These are phyloP conservation scores for Willowsia nigromaculata DNA, from an alignment of 2,888 invertebrate genomes.

Conservation along the genomic window DNA sequence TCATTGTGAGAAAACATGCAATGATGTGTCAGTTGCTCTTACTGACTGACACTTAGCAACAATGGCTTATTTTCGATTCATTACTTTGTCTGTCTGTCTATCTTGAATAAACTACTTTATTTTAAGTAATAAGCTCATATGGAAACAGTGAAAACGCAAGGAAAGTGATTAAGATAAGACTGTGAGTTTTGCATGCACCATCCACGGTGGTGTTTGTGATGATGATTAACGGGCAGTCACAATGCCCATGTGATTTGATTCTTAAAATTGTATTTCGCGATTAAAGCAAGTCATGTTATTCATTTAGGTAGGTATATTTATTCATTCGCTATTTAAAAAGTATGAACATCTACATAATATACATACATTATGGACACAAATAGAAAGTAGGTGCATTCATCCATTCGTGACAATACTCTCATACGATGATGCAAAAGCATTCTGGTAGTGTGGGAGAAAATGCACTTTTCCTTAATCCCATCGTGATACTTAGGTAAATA, in stretches of 20 bases:
- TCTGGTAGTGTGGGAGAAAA: conserved; percentile 38
- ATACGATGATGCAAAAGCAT: background rate
- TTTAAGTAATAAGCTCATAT: background rate
- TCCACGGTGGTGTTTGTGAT: no score
- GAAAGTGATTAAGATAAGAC: background rate
- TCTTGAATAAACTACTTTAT: background rate
- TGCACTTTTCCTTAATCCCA: conserved; percentile 54
- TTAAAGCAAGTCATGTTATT: no score
- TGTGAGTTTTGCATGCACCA: no score
- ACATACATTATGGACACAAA: background rate
- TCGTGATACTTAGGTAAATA: conserved; percentile 63
- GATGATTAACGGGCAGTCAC: no score
- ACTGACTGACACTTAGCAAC: background rate
- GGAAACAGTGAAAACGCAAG: background rate
- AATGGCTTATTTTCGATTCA: background rate
- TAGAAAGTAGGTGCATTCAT: background rate
- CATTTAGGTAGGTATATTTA: background rate
- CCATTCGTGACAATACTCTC: background rate
- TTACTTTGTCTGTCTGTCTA: background rate
- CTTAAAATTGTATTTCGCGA: no score
- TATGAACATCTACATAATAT: background rate
- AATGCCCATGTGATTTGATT: no score
- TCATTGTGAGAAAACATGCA: conserved; percentile 45
- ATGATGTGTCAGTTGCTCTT: background rate
- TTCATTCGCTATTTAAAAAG: background rate